Conservation (phyloP, 2,797 vertebrate genomes). For the Scarus forsteni region DNA sequence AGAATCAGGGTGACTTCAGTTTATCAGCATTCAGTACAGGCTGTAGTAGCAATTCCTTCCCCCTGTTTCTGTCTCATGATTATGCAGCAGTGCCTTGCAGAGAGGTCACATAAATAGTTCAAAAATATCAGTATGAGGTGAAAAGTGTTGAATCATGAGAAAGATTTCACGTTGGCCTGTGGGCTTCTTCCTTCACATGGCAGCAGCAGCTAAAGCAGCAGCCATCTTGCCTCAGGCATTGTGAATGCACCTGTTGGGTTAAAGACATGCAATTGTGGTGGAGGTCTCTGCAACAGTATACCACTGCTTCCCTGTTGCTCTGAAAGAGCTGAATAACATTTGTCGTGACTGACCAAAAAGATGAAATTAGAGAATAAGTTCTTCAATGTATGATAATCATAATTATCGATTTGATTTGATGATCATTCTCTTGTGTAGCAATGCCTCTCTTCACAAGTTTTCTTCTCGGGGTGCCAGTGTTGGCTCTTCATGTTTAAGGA, state of each 20-base stretch:
- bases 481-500: conserved; percentile 42
- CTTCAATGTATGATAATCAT: conserved; percentile 27
- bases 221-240: conserved; percentile 32
- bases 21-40: conserved; percentile 12
- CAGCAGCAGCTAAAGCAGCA: conserved; percentile 25
- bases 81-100: background rate
- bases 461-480: conserved; percentile 26
- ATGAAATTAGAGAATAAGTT: conserved; percentile 10
- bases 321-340: conserved; percentile 38
- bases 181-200: conserved; percentile 12
- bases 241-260: conserved; percentile 33
- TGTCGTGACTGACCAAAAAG: conserved; percentile 54
- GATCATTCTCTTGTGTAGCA: conserved; percentile 40
- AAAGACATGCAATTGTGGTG: background rate
- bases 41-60: background rate
- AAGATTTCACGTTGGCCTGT: conserved; percentile 5
- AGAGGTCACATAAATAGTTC: background rate
- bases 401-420: conserved; percentile 46
- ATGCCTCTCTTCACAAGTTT: conserved; percentile 13
- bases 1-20: background rate
- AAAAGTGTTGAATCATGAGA: conserved; percentile 8
- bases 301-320: conserved; percentile 13
- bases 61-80: background rate
- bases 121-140: conserved; percentile 6
- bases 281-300: conserved; percentile 37